Conservation (phyloP, 2,888 invertebrate species). For the Volucella inanis region DNA sequence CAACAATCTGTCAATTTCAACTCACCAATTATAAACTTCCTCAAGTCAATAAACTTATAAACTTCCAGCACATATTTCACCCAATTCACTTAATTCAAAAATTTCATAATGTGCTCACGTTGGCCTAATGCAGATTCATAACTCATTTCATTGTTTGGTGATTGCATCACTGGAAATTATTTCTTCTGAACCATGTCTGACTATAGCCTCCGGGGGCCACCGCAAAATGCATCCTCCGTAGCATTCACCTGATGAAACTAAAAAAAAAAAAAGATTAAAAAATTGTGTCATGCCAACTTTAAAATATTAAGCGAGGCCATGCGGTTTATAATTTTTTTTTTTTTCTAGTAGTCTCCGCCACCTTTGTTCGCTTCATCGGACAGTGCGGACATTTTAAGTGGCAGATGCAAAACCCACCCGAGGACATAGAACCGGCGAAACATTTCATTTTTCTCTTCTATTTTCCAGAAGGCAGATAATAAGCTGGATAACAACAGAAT, state of each 20-base stretch:
- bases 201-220: neutral
- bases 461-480: constrained; percentile 60
- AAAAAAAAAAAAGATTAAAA: constrained; percentile 17
- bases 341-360: neutral
- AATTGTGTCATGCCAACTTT: constrained; percentile 53
- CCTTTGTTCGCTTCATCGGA: constrained; percentile 47
- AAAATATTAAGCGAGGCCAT: constrained; percentile 66
- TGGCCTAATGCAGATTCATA: constrained; percentile 68
- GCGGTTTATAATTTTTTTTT: constrained; percentile 42
- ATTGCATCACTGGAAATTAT: constrained; percentile 64
- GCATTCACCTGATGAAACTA: constrained; percentile 64
- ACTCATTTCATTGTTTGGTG: constrained; percentile 71
- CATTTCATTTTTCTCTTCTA: constrained; percentile 1
- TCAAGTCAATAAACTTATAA: constrained; percentile 52
- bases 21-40: too few relatives aligned
- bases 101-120: constrained; percentile 42
- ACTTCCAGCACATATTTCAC: constrained; percentile 25
- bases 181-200: constrained; percentile 7
- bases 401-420: constrained; percentile 66
- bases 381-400: constrained; percentile 72
- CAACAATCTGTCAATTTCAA: too few relatives aligned
- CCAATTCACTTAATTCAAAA: constrained; percentile 5
- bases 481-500: constrained; percentile 68
- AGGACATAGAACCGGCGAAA: constrained; percentile 36
- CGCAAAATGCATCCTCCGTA: constrained; percentile 23